These are phyloP conservation scores for Torymus auratus DNA, from an alignment of 2,888 invertebrate genomes.

Conservation along the genomic window DNA sequence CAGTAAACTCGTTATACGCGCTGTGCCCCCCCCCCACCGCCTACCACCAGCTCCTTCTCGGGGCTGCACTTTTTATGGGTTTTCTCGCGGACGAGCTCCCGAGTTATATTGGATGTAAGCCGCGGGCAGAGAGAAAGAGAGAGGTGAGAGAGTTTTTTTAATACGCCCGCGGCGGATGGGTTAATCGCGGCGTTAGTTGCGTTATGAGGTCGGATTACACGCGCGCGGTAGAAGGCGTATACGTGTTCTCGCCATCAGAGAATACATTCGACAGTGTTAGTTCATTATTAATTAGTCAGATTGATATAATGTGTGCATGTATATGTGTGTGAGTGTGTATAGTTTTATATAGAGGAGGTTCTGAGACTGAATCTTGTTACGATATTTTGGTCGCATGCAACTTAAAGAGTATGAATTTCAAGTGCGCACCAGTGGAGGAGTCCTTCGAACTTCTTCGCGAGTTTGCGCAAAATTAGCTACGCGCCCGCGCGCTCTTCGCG, in stretches of 20 bases:
- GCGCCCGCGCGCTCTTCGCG: too few species aligned
- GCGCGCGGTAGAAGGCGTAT: neutral
- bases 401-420: too few species aligned
- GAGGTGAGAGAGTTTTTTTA: too few species aligned
- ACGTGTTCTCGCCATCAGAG: slow-evolving; percentile 17
- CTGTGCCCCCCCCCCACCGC: neutral
- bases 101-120: too few species aligned
- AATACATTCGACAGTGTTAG: neutral
- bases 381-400: too few species aligned
- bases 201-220: slow-evolving; percentile 22
- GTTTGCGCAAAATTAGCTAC: too few species aligned
- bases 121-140: too few species aligned
- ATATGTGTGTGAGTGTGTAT: too few species aligned
- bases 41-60: slow-evolving; percentile 1
- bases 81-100: neutral
- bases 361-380: too few species aligned
- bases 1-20: slow-evolving; percentile 36
- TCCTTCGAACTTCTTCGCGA: too few species aligned
- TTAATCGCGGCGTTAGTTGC: slow-evolving; percentile 16
- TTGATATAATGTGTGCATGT: neutral
- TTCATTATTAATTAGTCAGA: slow-evolving; percentile 20
- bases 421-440: too few species aligned
- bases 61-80: slow-evolving; percentile 29
- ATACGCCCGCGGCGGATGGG: neutral
- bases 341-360: too few species aligned